Evolutionary conservation across 2,797 vertebrate species (phyloP).

Genomic region (Coranthus polyacanthus): DNA sequence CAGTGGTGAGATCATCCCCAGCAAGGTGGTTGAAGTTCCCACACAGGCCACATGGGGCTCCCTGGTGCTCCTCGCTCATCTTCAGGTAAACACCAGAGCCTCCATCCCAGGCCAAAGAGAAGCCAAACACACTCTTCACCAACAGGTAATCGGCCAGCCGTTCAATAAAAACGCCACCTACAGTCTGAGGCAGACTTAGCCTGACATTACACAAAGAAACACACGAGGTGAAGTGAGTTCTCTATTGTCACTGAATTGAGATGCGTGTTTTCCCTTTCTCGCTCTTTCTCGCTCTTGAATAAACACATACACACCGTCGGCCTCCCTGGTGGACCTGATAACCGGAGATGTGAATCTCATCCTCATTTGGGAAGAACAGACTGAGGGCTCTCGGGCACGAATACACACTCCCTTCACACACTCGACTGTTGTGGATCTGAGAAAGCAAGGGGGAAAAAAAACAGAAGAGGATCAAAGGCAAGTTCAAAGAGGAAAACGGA

Average conservation of each 20-base stretch:
- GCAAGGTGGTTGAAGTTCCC: constrained; percentile 96
- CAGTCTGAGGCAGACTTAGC: constrained; percentile 91
- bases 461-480: constrained; percentile 16
- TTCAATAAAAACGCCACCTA: constrained; percentile 93
- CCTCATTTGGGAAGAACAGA: constrained; percentile 95
- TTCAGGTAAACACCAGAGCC: constrained; percentile 96
- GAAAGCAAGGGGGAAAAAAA: constrained; percentile 9
- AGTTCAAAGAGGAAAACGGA: not conserved
- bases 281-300: not conserved
- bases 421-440: constrained; percentile 95
- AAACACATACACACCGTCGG: constrained; percentile 84
- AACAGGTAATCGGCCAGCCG: constrained; percentile 96
- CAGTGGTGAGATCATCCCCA: constrained; percentile 92
- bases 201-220: constrained; percentile 76
- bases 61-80: constrained; percentile 93
- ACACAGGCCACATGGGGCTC: constrained; percentile 93
- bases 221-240: constrained; percentile 9
- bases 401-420: constrained; percentile 91
- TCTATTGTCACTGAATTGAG: not conserved
- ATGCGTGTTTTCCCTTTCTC: constrained; percentile 1
- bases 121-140: constrained; percentile 97
- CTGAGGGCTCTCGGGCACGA: constrained; percentile 93
- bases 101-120: constrained; percentile 98
- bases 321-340: constrained; percentile 94
- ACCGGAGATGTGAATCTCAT: constrained; percentile 94